Evolutionary conservation across 2,888 invertebrate genomes (phyloP), one percentile per base, ranked within the genome.

Genomic region (Hirtodrosophila trivittata): DNA sequence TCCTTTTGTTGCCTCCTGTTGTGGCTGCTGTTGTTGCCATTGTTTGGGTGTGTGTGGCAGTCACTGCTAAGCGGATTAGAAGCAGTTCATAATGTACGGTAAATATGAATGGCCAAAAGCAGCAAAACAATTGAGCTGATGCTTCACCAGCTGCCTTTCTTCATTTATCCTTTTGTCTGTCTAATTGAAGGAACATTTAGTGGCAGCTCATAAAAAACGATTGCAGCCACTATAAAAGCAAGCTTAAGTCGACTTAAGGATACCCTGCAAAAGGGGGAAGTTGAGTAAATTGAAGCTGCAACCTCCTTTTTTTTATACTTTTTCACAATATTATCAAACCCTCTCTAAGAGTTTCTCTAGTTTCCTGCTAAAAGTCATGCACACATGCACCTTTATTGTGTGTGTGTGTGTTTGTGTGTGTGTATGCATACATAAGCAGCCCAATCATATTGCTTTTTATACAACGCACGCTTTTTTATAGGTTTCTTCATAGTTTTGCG

Each of bases 1-100:
- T 21, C 9, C 12, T 25, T 3, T 2, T 3, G 3, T 10, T 14
- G 35, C 2, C 12, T 13, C 10, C 12, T 32, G 42, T 32, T 13
- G 12, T 26, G 16, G 45, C 12, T 14, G 37, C 32, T 42, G 41
- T 37, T 25, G 55, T 26, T 46, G 47, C n/a, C 25, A 52, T 21
- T 21, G 18, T 21, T 21, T 52, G 26, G 25, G 64, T 1, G 2
- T 28, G 7, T 9, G 28, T 4, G 28, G 28, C 45, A 42, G 18
- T 54, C 51, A 35, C 49, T 54, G 51, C 66, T 80, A 83, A 83
- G 75, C 75, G 75, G 80, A 66, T 77, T 83, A 77, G 69, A 75
- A 67, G 41, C 62, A 72, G 66, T 83, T 77, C 71, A 80, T 80
- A 83, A 80, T 80, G 70, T 64, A 66, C 58, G 70, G 58, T 62